These are phyloP conservation scores for Vultur gryphus DNA, from an alignment of 2,797 vertebrate species.

Conservation along the genomic window DNA sequence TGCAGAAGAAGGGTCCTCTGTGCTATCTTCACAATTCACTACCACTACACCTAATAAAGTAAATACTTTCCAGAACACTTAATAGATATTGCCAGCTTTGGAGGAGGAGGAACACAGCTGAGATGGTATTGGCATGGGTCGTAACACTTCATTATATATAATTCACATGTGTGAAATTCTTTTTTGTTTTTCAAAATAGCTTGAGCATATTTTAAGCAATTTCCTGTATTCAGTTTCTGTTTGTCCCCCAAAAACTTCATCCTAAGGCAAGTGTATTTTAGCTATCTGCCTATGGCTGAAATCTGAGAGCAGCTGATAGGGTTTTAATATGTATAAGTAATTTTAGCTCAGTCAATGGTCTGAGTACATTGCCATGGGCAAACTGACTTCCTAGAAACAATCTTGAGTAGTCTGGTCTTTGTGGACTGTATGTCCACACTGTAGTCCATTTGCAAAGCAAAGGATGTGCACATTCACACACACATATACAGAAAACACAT, in stretches of 20 bases:
- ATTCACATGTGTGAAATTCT: background rate
- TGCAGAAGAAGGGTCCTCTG: background rate
- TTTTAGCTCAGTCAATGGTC: background rate
- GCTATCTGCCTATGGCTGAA: background rate
- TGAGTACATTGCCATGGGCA: background rate
- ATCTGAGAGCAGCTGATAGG: background rate
- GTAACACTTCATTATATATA: background rate
- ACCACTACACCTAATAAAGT: background rate
- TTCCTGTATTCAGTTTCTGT: background rate
- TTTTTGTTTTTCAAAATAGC: background rate
- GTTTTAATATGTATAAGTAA: background rate
- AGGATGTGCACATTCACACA: background rate
- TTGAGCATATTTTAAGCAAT: background rate
- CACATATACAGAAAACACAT: background rate
- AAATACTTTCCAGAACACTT: background rate
- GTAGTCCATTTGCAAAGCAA: background rate
- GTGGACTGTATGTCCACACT: background rate
- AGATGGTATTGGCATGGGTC: background rate
- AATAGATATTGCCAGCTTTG: background rate
- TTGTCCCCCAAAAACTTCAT: background rate
- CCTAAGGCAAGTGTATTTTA: background rate
- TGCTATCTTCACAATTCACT: background rate
- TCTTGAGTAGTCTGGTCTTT: background rate
- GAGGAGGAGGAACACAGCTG: background rate
- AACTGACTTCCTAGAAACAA: background rate